These are phyloP conservation scores for Novumbra hubbsi DNA, from an alignment of 2,797 vertebrate genomes.

Conservation along the genomic window DNA sequence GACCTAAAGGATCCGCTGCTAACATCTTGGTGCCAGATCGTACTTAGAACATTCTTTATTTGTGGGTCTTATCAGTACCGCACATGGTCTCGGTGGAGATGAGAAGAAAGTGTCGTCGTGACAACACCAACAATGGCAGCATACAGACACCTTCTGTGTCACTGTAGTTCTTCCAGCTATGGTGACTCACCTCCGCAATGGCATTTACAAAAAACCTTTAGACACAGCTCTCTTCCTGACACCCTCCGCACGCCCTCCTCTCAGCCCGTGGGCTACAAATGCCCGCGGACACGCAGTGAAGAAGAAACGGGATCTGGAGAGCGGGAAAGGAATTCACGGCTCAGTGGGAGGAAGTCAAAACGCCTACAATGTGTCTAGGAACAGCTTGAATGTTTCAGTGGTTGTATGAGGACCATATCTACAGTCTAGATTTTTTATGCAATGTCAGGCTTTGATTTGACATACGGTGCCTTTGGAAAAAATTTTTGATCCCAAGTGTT, in stretches of 20 bases:
- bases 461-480: no score
- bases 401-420: not conserved
- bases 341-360: slow-evolving; percentile 33
- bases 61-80: not conserved
- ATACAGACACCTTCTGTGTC: not conserved
- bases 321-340: slow-evolving; percentile 23
- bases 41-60: not conserved
- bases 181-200: slow-evolving; percentile 20
- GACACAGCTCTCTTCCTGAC: not conserved
- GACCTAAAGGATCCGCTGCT: no score
- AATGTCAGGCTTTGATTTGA: not conserved
- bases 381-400: not conserved
- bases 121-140: slow-evolving; percentile 2
- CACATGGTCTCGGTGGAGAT: not conserved
- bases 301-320: slow-evolving; percentile 25
- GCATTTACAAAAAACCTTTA: not conserved
- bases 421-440: not conserved
- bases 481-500: no score
- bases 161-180: not conserved
- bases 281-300: slow-evolving; percentile 5
- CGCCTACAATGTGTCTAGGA: slow-evolving; percentile 28
- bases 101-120: not conserved
- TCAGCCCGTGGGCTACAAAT: slow-evolving; percentile 19
- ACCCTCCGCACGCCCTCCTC: slow-evolving; percentile 1
- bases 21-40: no score